Evolutionary conservation across 2,888 invertebrate genomes (phyloP), one percentile per base, ranked within the genome.

Genomic region (Diarsia rubi): DNA sequence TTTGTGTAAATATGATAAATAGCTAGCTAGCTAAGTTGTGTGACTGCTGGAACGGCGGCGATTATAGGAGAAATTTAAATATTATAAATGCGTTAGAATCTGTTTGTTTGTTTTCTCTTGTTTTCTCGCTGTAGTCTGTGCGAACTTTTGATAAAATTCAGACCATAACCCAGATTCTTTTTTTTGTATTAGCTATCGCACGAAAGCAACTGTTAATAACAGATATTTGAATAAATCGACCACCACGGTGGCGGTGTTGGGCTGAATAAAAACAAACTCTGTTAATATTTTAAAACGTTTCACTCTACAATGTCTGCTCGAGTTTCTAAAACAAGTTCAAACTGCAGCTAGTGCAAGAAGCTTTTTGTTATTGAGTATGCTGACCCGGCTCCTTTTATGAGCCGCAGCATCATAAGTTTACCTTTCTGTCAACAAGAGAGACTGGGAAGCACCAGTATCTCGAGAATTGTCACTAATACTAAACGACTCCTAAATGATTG

Each of bases 281-380:
- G 49, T 24, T 47, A 27, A 12, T 14, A 47, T 47, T 69, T 42
- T 70, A 70, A 59, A 49, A 24, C 42, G 31, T 59, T 70, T 65
- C 24, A 52, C 31, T 52, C 31, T 75, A 16, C 19, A 24, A 42
- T 24, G n/a, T 69, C 42, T 5, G 16, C 19, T 21, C 4, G 19
- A 70, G 21, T 8, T 54, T 31, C 19, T 78, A n/a, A 67, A 77
- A 66, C 31, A 47, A 54, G 14, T 42, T 8, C 8, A 16, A 78
- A 21, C 19, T 57, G 27, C 37, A 8, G 24, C 27, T 19, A 6
- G 3, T 3, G 5, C 11, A 11, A 52, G 2, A 12, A 44, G 19
- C 5, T 12, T n/a, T 62, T 21, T 24, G 3, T 19, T 21, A 24
- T 31, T 24, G 16, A 31, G 9, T 27, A 27, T 21, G 54, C 54